Evolutionary conservation across 2,888 invertebrate genomes (phyloP).

Genomic region (Scelioninae gen. 1): DNA sequence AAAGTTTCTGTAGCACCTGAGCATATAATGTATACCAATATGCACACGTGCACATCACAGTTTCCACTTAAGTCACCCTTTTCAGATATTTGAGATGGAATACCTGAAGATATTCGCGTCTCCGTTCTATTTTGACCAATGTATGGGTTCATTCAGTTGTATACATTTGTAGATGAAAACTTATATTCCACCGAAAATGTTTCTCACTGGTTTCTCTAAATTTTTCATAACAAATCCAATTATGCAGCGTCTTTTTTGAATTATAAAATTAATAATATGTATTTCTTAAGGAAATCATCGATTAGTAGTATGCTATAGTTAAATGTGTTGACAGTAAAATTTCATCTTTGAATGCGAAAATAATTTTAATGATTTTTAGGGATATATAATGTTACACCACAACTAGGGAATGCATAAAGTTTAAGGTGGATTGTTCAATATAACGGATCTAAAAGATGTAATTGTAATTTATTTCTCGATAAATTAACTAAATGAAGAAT

Average conservation of each 20-base stretch:
- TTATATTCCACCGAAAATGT: slow-evolving; percentile 30
- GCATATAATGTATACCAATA: slow-evolving; percentile 47
- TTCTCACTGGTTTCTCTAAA: slow-evolving; percentile 4
- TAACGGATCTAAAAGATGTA: too few relatives aligned
- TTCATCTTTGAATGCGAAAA: too few relatives aligned
- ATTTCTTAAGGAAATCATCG: too few relatives aligned
- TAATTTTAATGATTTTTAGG: too few relatives aligned
- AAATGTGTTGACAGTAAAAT: too few relatives aligned
- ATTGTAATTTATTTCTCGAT: slow-evolving; percentile 13
- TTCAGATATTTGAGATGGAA: slow-evolving; percentile 53
- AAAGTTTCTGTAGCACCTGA: slow-evolving; percentile 54
- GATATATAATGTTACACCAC: too few relatives aligned
- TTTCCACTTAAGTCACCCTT: slow-evolving; percentile 63
- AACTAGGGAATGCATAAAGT: too few relatives aligned
- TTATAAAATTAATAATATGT: too few relatives aligned
- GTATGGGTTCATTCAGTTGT: slow-evolving; percentile 55
- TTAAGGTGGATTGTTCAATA: too few relatives aligned
- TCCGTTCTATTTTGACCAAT: slow-evolving; percentile 57
- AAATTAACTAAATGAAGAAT: not conserved
- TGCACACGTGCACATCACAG: slow-evolving; percentile 54
- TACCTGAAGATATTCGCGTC: slow-evolving; percentile 50
- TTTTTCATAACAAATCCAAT: slow-evolving; percentile 34
- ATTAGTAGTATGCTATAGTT: too few relatives aligned
- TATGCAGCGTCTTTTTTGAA: not conserved
- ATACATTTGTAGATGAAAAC: slow-evolving; percentile 50